Conservation (phyloP, 1,140 invertebrate genomes). For the Callitettix versicolor region DNA sequence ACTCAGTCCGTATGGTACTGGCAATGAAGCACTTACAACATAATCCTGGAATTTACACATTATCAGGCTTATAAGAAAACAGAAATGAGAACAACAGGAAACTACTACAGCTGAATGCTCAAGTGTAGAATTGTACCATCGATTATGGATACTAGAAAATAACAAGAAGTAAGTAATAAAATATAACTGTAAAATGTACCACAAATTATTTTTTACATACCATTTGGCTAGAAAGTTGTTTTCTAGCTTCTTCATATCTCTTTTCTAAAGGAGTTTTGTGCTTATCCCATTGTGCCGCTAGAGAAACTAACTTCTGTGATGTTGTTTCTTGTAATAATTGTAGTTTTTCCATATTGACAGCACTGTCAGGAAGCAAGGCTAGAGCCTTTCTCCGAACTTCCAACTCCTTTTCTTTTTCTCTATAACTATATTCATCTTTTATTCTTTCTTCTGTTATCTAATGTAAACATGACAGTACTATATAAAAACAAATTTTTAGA, state of each 20-base stretch:
- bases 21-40: no score
- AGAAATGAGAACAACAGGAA: no score
- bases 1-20: no score
- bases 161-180: no score
- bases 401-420: slow-evolving; percentile 25
- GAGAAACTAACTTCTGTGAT: slow-evolving; percentile 44
- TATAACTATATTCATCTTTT: slow-evolving; percentile 35
- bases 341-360: slow-evolving; percentile 52
- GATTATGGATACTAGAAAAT: no score
- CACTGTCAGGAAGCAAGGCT: slow-evolving; percentile 47
- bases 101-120: no score
- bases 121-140: no score
- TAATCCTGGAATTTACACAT: no score
- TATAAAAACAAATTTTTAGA: neutral
- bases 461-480: neutral
- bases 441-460: slow-evolving; percentile 27
- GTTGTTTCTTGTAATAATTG: slow-evolving; percentile 47
- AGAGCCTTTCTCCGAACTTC: slow-evolving; percentile 46
- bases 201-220: no score
- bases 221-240: slow-evolving; percentile 44
- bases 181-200: no score
- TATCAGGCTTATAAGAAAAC: no score
- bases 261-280: slow-evolving; percentile 51
- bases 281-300: slow-evolving; percentile 59
- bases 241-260: slow-evolving; percentile 46